Evolutionary conservation across 2,888 invertebrate species (phyloP).

Genomic region (Eucera pruinosa): DNA sequence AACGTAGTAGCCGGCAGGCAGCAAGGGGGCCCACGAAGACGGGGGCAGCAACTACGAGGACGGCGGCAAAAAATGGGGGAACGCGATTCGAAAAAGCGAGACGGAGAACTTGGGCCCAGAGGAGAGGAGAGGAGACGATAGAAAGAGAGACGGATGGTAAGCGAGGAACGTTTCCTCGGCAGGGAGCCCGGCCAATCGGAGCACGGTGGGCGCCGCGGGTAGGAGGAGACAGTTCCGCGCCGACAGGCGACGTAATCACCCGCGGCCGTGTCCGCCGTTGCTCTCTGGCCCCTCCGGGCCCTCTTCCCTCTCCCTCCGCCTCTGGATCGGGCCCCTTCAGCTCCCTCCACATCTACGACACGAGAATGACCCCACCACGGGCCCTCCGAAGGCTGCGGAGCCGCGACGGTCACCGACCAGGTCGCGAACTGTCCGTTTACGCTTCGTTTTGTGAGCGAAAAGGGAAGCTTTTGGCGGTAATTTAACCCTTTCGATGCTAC

Average conservation of each 20-base stretch:
- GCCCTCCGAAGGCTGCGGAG: constrained; percentile 18
- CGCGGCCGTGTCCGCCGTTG: constrained; percentile 79
- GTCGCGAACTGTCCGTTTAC: constrained; percentile 66
- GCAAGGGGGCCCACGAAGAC: not conserved
- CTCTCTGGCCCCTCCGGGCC: constrained; percentile 72
- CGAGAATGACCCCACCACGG: constrained; percentile 50
- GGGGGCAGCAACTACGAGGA: constrained; percentile 25
- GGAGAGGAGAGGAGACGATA: constrained; percentile 41
- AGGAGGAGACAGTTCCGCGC: constrained; percentile 84
- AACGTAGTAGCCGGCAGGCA: constrained; percentile 11
- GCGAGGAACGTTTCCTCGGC: constrained; percentile 71
- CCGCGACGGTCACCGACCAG: constrained; percentile 67
- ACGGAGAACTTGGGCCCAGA: constrained; percentile 32
- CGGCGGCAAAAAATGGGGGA: constrained; percentile 34
- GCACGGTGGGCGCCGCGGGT: constrained; percentile 81
- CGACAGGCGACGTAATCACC: constrained; percentile 83
- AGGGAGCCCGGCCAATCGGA: constrained; percentile 78
- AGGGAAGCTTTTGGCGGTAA: too few relatives aligned
- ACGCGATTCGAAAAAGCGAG: constrained; percentile 44
- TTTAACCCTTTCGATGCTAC: too few relatives aligned
- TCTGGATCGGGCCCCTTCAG: constrained; percentile 47
- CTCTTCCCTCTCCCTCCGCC: constrained; percentile 58
- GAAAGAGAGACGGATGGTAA: constrained; percentile 58
- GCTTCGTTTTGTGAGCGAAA: too few relatives aligned
- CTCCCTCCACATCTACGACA: constrained; percentile 34